A percentile compares a stretch with the other conserved stretches of the same genome.
phyloP scores from a whole-genome alignment of 35 echinoderm and acorn worm species.

The Heliocidaris tuberculata region DNA sequence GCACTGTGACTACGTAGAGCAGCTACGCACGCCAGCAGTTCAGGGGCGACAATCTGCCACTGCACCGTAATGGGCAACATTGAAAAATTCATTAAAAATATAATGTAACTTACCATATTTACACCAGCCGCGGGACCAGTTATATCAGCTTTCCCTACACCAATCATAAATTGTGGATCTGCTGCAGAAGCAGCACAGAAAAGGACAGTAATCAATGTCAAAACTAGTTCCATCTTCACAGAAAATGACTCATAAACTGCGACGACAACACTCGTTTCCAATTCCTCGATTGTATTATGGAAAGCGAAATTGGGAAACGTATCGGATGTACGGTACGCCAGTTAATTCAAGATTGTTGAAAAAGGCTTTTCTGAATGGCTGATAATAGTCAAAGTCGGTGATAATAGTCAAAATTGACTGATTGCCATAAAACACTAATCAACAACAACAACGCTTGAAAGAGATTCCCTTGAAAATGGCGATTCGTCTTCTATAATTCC shows the following conservation, averaged over 20 bases:
- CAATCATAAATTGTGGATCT: constrained; percentile 47
- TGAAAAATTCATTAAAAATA: background rate
- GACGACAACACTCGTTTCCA: background rate
- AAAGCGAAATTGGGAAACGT: background rate
- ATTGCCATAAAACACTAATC: no score
- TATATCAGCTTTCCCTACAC: constrained; percentile 80
- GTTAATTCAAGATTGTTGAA: no score
- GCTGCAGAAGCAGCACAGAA: background rate
- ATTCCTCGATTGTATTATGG: background rate
- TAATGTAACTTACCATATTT: constrained; percentile 78
- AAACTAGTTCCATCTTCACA: background rate
- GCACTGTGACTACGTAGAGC: background rate
- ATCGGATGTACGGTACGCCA: background rate
- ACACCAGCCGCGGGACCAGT: constrained; percentile 89
- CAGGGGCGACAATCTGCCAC: background rate
- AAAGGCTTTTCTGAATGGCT: no score
- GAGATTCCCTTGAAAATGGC: no score
- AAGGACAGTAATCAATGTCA: background rate
- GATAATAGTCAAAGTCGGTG: no score
- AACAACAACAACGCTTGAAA: no score
- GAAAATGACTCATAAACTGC: background rate
- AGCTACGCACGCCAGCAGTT: background rate
- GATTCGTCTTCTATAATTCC: no score
- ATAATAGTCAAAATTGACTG: no score
- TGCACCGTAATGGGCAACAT: background rate